Conservation (phyloP, 2,888 invertebrate species). For the Sphaerophoria taeniata region DNA sequence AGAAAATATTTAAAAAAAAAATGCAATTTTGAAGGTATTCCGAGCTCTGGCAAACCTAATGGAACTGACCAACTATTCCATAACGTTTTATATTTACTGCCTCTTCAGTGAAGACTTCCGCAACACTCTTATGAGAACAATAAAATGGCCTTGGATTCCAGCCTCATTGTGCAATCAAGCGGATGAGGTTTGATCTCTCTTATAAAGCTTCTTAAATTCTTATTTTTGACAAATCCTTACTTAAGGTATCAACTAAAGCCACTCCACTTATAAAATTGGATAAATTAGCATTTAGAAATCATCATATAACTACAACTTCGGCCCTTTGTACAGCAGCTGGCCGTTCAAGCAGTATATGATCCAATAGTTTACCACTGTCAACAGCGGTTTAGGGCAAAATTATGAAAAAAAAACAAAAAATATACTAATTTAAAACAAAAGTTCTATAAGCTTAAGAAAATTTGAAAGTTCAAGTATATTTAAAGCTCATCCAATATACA, state of each 20-base stretch:
- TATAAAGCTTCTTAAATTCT: not conserved
- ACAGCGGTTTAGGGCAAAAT: conserved; percentile 69
- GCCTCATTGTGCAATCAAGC: conserved; percentile 79
- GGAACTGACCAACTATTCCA: conserved; percentile 90
- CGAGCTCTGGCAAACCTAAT: conserved; percentile 88
- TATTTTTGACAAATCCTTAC: not conserved
- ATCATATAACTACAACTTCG: conserved; percentile 82
- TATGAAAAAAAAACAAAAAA: conserved; percentile 8
- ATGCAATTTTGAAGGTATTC: conserved; percentile 84
- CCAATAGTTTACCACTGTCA: conserved; percentile 68
- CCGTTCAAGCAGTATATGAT: conserved; percentile 81
- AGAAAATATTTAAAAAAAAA: too few species aligned
- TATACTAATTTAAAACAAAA: not conserved
- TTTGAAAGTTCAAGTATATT: conserved; percentile 3
- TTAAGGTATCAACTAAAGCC: conserved; percentile 77
- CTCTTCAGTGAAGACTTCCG: conserved; percentile 91
- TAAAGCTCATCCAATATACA: conserved; percentile 2
- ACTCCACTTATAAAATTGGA: conserved; percentile 78
- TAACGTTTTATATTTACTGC: conserved; percentile 91
- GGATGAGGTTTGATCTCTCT: conserved; percentile 78
- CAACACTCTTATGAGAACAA: conserved; percentile 87
- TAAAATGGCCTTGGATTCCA: conserved; percentile 85
- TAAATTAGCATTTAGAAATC: conserved; percentile 78
- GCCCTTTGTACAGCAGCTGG: conserved; percentile 81
- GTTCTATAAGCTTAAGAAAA: conserved; percentile 9